Base-by-base conservation (phyloP, 2,113 vertebrate species). In the Tachycineta bicolor region DNA sequence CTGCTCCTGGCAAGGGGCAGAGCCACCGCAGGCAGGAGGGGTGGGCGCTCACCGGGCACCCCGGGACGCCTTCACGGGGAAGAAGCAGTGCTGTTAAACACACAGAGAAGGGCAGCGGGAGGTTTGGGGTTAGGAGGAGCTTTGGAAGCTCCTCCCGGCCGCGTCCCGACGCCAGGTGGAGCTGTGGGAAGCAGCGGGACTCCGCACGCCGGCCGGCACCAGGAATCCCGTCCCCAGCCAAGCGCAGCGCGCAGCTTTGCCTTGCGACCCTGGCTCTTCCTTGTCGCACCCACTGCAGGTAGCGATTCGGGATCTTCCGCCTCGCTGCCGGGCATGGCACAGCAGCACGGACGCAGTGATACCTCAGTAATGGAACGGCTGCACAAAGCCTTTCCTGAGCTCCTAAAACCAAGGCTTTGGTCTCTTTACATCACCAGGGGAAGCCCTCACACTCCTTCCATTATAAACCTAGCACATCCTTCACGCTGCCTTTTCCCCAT, bases 201-300 rank as follows among this genome's bases (percentile, higher is more conserved):
- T 16, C 29, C 0, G 2, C 8, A 2, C 24, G 7, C 1, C 1
- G 2, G 25, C 44, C 9, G 7, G 31, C 37, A 3, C 20, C 14
- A 34, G 25, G 43, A 9, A 0, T 43, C 14, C 7, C 17, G 9
- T 24, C 34, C 26, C 18, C 43, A 4, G 8, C 13, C 15, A 31
- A 17, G 2, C 0, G 5, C 20, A 33, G 1, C 10, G 31, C 26
- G 0, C 3, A 1, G 39, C 44, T 47, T 34, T 21, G 21, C 7
- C 52, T 26, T 10, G 25, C 0, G 0, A 15, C 28, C 21, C 33
- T 33, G 37, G 37, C n/a, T 33, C 34, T 52, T 28, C 41, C 34
- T 39, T 11, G 22, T 10, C 2, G 0, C n/a, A 29, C 8, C 37
- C 37, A 29, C n/a, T 46, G 65, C 47, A 12, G 62, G 33, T 23